A percentile compares a stretch with the other conserved stretches of the same genome.
Evolutionary conservation across 2,888 invertebrate species (phyloP).

Genomic region (Eupithecia vulgata): DNA sequence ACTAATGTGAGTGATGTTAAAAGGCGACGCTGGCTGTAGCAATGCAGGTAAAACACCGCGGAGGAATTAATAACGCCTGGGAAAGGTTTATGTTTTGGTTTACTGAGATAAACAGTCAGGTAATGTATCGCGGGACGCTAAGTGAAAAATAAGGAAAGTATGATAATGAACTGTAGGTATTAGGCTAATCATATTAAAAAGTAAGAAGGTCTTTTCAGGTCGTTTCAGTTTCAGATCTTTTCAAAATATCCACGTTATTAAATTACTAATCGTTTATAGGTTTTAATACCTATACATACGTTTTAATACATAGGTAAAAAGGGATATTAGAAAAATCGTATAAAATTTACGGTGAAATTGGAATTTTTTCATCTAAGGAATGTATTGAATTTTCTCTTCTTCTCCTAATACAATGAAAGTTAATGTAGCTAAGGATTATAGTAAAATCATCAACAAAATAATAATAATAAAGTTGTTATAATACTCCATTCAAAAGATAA

Average conservation of each 20-base stretch:
- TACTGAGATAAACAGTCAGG: constrained; percentile 7
- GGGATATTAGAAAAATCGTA: no score
- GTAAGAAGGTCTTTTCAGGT: background rate
- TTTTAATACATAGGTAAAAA: background rate
- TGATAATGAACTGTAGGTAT: background rate
- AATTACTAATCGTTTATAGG: background rate
- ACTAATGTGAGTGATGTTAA: constrained; percentile 41
- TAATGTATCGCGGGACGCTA: constrained; percentile 4
- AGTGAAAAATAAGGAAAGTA: background rate
- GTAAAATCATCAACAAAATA: background rate
- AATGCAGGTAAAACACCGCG: constrained; percentile 10
- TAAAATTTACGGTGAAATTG: background rate
- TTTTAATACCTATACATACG: background rate
- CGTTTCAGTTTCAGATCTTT: no score
- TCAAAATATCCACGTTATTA: no score
- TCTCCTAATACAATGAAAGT: background rate
- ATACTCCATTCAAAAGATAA: background rate
- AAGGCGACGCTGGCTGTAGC: constrained; percentile 19
- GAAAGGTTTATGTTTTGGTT: constrained; percentile 4
- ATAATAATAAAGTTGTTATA: background rate
- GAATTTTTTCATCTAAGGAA: background rate
- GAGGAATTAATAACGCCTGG: background rate
- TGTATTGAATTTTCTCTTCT: no score
- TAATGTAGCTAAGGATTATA: background rate
- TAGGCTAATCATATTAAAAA: background rate